Evolutionary conservation across 2,797 vertebrate species (phyloP).

Genomic region (Megaceryle alcyon): DNA sequence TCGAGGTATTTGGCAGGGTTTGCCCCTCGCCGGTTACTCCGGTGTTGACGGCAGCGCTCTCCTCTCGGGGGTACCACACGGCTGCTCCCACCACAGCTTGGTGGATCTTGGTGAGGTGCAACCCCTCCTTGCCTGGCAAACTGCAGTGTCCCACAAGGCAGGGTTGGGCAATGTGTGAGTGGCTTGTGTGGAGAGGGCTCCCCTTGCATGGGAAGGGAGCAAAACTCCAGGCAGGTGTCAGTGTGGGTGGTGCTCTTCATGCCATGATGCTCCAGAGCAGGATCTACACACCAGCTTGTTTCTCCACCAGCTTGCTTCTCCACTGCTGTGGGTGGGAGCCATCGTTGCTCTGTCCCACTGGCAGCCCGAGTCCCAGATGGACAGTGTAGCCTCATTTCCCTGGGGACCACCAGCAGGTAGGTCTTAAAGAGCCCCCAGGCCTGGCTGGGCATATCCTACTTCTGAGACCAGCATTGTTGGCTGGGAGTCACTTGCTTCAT

Average conservation of each 20-base stretch:
- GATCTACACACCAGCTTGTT: neutral
- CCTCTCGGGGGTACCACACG: fast-evolving
- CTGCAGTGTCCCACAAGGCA: fast-evolving
- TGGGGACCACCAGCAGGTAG: neutral
- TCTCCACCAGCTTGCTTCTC: neutral
- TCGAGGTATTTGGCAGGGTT: neutral
- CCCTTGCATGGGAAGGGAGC: fast-evolving
- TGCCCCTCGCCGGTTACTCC: neutral
- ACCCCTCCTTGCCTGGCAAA: neutral
- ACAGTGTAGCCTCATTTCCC: too few relatives aligned
- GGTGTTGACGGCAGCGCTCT: fast-evolving
- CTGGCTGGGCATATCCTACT: fast-evolving
- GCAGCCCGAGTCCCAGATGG: neutral
- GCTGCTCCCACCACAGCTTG: neutral
- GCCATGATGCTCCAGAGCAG: neutral
- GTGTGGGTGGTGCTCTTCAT: fast-evolving
- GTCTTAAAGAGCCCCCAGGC: neutral
- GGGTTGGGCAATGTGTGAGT: fast-evolving
- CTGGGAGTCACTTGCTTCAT: neutral
- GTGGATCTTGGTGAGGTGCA: neutral
- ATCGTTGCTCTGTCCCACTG: fast-evolving
- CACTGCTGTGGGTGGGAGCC: neutral
- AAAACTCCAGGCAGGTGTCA: neutral
- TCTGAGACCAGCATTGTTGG: neutral
- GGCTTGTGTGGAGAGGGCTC: neutral